Evolutionary conservation across 1,140 invertebrate species (phyloP).

Genomic region (Hycleus phaleratus): DNA sequence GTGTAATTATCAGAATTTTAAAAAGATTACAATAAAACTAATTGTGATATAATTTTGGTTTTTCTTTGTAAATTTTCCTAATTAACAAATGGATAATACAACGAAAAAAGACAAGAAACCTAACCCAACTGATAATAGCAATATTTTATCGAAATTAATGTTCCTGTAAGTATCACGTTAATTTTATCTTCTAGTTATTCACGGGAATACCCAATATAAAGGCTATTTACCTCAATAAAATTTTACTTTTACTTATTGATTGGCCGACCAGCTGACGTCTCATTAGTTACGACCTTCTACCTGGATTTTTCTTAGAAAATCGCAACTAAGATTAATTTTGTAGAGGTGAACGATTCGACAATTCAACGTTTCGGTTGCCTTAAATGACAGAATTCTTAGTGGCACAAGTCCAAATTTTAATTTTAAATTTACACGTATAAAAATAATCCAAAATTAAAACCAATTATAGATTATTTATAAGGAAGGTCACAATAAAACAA

Average conservation of each 20-base stretch:
- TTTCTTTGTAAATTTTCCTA: not conserved
- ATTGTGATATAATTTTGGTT: too few species aligned
- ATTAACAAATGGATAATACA: conserved; percentile 6
- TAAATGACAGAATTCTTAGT: too few species aligned
- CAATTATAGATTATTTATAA: too few species aligned
- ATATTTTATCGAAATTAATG: conserved; percentile 3
- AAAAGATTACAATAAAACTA: too few species aligned
- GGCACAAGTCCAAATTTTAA: too few species aligned
- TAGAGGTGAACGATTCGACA: too few species aligned
- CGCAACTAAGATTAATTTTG: too few species aligned
- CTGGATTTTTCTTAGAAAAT: conserved; percentile 7
- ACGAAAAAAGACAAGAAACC: conserved; percentile 4
- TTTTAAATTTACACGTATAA: too few species aligned
- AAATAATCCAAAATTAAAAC: too few species aligned
- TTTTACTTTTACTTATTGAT: not conserved
- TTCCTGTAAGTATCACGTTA: conserved; percentile 6
- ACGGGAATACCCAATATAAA: not conserved
- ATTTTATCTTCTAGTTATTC: not conserved
- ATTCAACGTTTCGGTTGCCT: too few species aligned
- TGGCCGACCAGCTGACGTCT: not conserved
- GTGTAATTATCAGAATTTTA: not conserved
- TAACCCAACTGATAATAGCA: not conserved
- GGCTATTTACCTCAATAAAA: not conserved
- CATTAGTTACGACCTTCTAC: not conserved
- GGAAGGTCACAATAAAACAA: too few species aligned